phyloP scores from a whole-genome alignment of 1,140 invertebrate species.

The Homalodisca vitripennis region DNA sequence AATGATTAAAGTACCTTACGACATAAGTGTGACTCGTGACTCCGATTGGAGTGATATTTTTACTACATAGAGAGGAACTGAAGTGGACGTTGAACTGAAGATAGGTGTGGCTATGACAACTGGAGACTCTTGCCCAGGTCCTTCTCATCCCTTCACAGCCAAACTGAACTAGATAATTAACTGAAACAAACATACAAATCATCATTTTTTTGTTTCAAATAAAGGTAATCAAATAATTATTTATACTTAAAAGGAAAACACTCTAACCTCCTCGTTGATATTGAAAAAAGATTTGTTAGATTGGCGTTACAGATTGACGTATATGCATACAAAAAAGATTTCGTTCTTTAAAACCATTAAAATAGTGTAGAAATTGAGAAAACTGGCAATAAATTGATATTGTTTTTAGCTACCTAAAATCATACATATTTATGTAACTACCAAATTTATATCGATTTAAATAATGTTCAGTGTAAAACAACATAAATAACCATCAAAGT shows the following conservation, averaged over 20 bases:
- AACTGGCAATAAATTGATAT: no score
- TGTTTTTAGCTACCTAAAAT: no score
- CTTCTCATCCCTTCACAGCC: conserved; percentile 22
- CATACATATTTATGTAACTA: no score
- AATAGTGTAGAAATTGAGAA: neutral
- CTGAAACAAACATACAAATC: conserved; percentile 11
- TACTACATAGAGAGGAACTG: neutral
- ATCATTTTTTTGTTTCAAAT: neutral
- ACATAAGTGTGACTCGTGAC: neutral
- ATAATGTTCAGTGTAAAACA: no score
- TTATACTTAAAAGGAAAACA: neutral
- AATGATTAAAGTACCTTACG: no score
- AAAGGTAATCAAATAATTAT: no score
- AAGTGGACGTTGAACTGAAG: neutral
- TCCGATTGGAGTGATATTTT: neutral
- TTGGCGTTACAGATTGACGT: neutral
- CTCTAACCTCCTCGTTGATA: neutral
- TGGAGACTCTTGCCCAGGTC: neutral
- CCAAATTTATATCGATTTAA: no score
- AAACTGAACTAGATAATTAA: conserved; percentile 26
- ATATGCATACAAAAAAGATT: neutral
- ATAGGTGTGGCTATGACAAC: neutral
- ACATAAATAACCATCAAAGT: no score
- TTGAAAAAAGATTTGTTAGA: neutral
- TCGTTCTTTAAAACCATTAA: neutral